These are phyloP conservation scores for Caenorhabditis parvicauda DNA, from an alignment of 2,888 invertebrate genomes.

Conservation along the genomic window DNA sequence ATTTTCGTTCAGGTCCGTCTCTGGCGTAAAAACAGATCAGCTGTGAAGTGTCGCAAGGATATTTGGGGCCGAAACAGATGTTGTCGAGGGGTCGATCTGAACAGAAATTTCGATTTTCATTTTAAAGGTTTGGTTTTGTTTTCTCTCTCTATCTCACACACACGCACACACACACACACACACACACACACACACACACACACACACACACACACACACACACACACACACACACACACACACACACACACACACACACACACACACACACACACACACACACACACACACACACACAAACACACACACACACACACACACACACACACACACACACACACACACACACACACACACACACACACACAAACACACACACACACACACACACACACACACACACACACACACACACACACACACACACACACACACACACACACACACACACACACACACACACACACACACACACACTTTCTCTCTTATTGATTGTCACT, in stretches of 20 bases:
- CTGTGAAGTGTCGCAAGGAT: constrained; percentile 51
- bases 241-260: background rate
- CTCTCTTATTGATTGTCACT: constrained; percentile 1
- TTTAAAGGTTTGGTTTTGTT: constrained; percentile 42
- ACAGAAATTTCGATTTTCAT: constrained; percentile 62
- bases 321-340: background rate
- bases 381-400: background rate
- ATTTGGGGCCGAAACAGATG: constrained; percentile 57
- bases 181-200: background rate
- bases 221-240: background rate
- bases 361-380: background rate
- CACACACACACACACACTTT: background rate
- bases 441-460: background rate
- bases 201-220: background rate
- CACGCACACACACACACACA: background rate
- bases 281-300: background rate
- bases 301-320: background rate
- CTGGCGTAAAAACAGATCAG: constrained; percentile 61
- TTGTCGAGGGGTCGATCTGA: constrained; percentile 62
- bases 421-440: background rate
- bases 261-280: background rate
- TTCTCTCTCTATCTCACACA: too few species aligned
- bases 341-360: background rate
- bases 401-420: background rate
- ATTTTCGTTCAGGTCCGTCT: constrained; percentile 45